A percentile compares a stretch with the other conserved stretches of the same genome.
These are phyloP conservation scores for Prionchulus punctatus DNA, from an alignment of 2,888 invertebrate genomes.

Conservation along the genomic window DNA sequence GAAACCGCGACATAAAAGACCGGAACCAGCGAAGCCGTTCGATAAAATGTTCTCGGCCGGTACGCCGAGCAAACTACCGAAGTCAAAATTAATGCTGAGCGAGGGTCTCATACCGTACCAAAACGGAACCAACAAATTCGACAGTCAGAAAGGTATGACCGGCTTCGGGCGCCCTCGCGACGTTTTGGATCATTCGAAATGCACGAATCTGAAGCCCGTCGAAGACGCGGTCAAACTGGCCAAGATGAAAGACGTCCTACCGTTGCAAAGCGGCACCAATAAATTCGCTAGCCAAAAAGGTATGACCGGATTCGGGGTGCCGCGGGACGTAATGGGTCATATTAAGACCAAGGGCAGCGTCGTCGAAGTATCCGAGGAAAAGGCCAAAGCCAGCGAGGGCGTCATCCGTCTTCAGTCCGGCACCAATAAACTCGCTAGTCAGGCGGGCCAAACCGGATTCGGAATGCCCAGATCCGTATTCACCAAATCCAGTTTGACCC, in stretches of 20 bases:
- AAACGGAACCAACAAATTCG: slow-evolving; percentile 32
- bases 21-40: background rate
- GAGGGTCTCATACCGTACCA: slow-evolving; percentile 17
- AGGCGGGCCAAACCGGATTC: slow-evolving; percentile 42
- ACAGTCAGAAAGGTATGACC: slow-evolving; percentile 30
- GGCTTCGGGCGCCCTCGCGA: slow-evolving; percentile 30
- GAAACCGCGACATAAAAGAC: background rate
- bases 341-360: slow-evolving; percentile 27
- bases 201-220: slow-evolving; percentile 12
- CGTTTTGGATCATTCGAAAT: slow-evolving; percentile 25
- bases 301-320: slow-evolving; percentile 40
- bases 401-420: slow-evolving; percentile 43
- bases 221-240: slow-evolving; percentile 28
- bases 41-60: slow-evolving; percentile 1
- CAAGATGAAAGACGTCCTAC: slow-evolving; percentile 25
- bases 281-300: slow-evolving; percentile 40
- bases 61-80: slow-evolving; percentile 2
- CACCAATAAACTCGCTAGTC: slow-evolving; percentile 40
- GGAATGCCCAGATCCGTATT: slow-evolving; percentile 40
- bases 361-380: slow-evolving; percentile 29
- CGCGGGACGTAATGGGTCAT: slow-evolving; percentile 32
- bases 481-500: slow-evolving; percentile 16
- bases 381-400: slow-evolving; percentile 29
- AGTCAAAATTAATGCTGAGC: slow-evolving; percentile 7
- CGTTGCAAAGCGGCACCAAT: slow-evolving; percentile 36